Evolutionary conservation across 2,113 vertebrate species (phyloP), one percentile per base, ranked within the genome.

Genomic region (Climacteris rufus): DNA sequence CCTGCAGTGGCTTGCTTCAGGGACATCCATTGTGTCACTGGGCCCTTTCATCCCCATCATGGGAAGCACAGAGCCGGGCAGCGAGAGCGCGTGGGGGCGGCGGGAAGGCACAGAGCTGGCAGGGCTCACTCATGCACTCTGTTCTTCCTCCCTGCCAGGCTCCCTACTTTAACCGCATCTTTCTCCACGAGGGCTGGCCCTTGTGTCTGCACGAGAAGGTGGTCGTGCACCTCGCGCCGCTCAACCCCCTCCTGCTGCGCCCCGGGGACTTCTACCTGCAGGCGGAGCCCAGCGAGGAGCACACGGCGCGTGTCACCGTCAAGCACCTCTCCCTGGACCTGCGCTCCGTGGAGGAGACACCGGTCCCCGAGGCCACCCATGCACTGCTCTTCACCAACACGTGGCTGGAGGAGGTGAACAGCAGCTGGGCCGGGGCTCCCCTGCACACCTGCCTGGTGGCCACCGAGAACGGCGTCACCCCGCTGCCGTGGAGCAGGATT

Each of bases 111-210:
- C 1, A 2, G 66, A 69, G 54, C 31, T 8, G 45, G 50, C 7
- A 13, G 42, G 15, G 20, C 71, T 80, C 2, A 6, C 69, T 97
- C 83, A 97, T 0, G 1, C 1, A 0, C 11, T 30, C 31, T 60
- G 20, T 83, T 92, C 77, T 92, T 66, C 92, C 76, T 96, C 71
- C 83, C 86, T 75, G 21, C 45, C 87, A 99, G 99, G 99, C 98
- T 64, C 98, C 98, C 70, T 99, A 98, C 91, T 94, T 97, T 59
- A 98, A 98, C 89, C 90, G 97, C 68, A 96, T 99, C 60, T 99
- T 99, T 96, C 95, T 98, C 83, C 98, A 98, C 7, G 98, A 98
- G n/a, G 99, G 99, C 96, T 99, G 99, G 99, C 99, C 99, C 4
- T 94, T 99, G 72, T 99, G 99, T 79, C 98, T 99, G 59, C 97